A percentile compares a stretch with the other conserved stretches of the same genome.
Conservation (phyloP, 1,140 invertebrate genomes). For the Nephotettix cincticeps region DNA sequence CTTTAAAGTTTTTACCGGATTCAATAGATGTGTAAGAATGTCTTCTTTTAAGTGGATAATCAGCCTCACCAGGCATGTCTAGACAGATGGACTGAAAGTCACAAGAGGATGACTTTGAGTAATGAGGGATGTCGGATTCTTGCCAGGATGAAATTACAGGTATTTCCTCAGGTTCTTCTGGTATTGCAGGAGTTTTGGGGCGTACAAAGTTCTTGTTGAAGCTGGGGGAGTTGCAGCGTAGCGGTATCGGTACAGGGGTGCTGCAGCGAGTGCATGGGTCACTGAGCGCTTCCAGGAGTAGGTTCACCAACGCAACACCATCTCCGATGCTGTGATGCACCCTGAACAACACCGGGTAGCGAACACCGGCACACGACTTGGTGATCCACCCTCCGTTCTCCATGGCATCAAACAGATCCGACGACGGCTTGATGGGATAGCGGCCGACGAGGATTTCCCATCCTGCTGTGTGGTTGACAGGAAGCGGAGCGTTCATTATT, state of each 20-base stretch:
- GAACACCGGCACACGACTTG: background rate
- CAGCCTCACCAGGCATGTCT: background rate
- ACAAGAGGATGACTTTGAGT: background rate
- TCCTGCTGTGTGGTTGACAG: slow-evolving; percentile 47
- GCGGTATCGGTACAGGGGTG: slow-evolving; percentile 34
- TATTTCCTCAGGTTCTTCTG: background rate
- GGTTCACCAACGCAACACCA: slow-evolving; percentile 51
- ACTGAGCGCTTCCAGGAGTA: slow-evolving; percentile 50
- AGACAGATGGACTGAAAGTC: slow-evolving; percentile 1
- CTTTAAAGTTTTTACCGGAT: background rate
- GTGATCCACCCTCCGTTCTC: slow-evolving; percentile 33
- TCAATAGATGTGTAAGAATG: background rate
- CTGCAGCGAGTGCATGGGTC: slow-evolving; percentile 42
- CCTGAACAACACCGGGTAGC: slow-evolving; percentile 51
- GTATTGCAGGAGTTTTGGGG: background rate
- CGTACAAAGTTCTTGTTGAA: background rate
- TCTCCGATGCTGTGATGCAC: slow-evolving; percentile 55
- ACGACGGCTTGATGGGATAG: slow-evolving; percentile 34
- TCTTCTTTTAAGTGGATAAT: background rate
- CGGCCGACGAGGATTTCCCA: slow-evolving; percentile 55
- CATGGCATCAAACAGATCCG: slow-evolving; percentile 37
- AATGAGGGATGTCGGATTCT: slow-evolving; percentile 6
- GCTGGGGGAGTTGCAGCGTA: background rate
- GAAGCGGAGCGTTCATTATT: slow-evolving; percentile 47
- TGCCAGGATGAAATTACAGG: slow-evolving; percentile 1